Evolutionary conservation across 2,113 vertebrate species (phyloP), one percentile per base, ranked within the genome.

Genomic region (Sisor rabdophorus): DNA sequence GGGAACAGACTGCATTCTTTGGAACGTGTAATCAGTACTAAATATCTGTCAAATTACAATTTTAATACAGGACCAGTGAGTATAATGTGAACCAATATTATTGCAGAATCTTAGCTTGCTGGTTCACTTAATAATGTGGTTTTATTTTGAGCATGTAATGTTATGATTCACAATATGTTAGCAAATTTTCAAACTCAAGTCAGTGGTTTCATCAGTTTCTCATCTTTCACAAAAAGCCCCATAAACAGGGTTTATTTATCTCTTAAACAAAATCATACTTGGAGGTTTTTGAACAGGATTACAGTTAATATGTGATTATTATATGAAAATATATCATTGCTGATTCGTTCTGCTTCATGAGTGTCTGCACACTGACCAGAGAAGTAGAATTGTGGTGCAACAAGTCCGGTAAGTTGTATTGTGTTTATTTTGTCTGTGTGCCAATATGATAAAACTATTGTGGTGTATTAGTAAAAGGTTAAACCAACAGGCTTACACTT

Each of bases 361-460:
- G 24, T 59, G 24, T 24, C 64, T 54, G n/a, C 12, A 71, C n/a
- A 54, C 24, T 32, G 54, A 77, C 58, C 40, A 47, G 11, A 26
- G 32, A 53, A 17, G 11, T 16, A 10, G 36, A 11, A 75, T 69
- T 77, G 58, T 69, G 61, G 55, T 55, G 19, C 32, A 73, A 58
- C 70, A 69, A 54, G 80, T 77, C 70, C 24, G 30, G 63, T 61
- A 61, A 69, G 75, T 75, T 61, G 50, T 16, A 26, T 54, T 56
- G 64, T 69, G 64, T 50, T 59, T 60, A 70, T 70, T 77, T 77
- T 69, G 64, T 70, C 75, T 59, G 32, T n/a, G 19, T 22, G 65
- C 12, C 54, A 50, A 32, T 52, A 44, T 47, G 24, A 60, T 70
- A 70, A 70, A 60, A 58, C 40, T 28, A 59, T 52, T 70, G 24